Conservation (phyloP, 2,113 vertebrate genomes). For the Sarotherodon lohbergeri region DNA sequence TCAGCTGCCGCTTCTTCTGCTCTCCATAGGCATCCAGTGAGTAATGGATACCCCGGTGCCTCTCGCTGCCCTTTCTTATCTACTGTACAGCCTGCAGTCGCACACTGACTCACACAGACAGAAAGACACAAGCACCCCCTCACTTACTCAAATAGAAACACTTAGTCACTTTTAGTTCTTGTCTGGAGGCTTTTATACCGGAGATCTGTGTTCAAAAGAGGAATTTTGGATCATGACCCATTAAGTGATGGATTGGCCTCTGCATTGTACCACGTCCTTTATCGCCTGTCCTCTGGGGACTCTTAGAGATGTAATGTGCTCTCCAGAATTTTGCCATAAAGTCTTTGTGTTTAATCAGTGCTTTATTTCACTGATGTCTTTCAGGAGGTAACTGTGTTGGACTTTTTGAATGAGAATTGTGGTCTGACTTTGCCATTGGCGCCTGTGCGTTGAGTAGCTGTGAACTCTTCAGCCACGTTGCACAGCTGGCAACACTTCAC, state of each 20-base stretch:
- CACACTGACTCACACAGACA: constrained; percentile 21
- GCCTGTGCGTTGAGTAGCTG: not conserved
- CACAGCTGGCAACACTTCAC: constrained; percentile 12
- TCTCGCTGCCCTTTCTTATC: constrained; percentile 59
- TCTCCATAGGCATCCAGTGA: constrained; percentile 58
- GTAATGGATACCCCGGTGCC: constrained; percentile 54
- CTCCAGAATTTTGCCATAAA: constrained; percentile 17
- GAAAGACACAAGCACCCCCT: not conserved
- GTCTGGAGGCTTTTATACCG: constrained; percentile 26
- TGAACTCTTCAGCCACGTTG: not conserved
- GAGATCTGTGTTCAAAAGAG: constrained; percentile 27
- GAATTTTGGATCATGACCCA: constrained; percentile 34
- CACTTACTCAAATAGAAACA: constrained; percentile 17
- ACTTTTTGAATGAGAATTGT: not conserved
- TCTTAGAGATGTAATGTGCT: not conserved
- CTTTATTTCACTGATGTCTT: not conserved
- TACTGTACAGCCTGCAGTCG: constrained; percentile 22
- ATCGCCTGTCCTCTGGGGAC: not conserved
- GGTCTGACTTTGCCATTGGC: not conserved
- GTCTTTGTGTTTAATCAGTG: not conserved
- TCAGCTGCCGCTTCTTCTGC: constrained; percentile 60
- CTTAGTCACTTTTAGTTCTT: constrained; percentile 12
- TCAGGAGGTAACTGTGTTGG: not conserved
- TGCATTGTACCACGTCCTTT: constrained; percentile 12
- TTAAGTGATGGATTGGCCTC: constrained; percentile 28